Conservation (phyloP, 2,888 invertebrate genomes). For the Patella pellucida region DNA sequence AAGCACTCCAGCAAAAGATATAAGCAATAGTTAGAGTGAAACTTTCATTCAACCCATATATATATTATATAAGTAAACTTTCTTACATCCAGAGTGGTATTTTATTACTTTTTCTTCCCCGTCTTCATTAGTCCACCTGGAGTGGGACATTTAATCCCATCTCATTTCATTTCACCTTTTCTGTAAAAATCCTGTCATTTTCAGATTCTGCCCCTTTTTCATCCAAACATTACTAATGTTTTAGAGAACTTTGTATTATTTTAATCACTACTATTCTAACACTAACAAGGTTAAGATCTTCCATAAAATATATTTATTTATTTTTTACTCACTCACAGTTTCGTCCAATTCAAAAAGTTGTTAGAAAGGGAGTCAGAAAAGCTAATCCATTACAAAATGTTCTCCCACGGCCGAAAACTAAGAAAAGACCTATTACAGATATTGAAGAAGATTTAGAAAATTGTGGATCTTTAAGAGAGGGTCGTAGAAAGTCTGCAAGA, state of each 20-base stretch:
- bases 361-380: constrained; percentile 42
- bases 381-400: constrained; percentile 14
- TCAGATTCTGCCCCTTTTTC: neutral
- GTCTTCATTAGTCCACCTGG: neutral
- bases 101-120: too few species aligned
- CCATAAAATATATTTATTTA: too few species aligned
- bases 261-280: neutral
- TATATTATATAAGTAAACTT: too few species aligned
- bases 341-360: constrained; percentile 39
- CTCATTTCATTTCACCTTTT: too few species aligned
- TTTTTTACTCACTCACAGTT: constrained; percentile 33
- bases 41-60: too few species aligned
- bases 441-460: constrained; percentile 29
- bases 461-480: constrained; percentile 42
- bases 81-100: too few species aligned
- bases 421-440: constrained; percentile 15
- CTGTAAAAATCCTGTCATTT: too few species aligned
- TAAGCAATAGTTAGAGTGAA: too few species aligned
- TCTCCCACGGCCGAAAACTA: constrained; percentile 16
- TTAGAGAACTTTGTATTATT: neutral
- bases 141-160: too few species aligned
- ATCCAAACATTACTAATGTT: constrained; percentile 1
- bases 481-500: constrained; percentile 44
- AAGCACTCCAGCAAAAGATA: too few species aligned
- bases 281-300: too few species aligned